Conservation (phyloP, 2,797 vertebrate species). For the Malacoctenus gilli region DNA sequence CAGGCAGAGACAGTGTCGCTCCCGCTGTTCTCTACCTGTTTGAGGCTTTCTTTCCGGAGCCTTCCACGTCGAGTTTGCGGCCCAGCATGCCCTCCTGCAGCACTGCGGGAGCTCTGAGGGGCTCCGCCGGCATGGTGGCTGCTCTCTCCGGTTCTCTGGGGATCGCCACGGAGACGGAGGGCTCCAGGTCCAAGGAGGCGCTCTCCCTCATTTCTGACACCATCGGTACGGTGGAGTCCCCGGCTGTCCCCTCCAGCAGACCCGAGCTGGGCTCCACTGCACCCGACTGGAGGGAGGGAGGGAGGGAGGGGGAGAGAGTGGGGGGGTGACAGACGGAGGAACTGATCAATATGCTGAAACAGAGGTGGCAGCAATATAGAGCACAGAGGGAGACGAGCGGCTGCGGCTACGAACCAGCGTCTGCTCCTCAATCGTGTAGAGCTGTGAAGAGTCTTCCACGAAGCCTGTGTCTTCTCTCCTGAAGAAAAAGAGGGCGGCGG, state of each 20-base stretch:
- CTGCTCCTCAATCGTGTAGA: slow-evolving; percentile 75
- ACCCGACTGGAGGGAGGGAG: slow-evolving; percentile 57
- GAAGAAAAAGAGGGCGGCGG: slow-evolving; percentile 12
- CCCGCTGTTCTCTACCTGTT: slow-evolving; percentile 82
- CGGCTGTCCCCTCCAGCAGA: slow-evolving; percentile 62
- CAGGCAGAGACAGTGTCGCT: too few species aligned
- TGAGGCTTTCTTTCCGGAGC: slow-evolving; percentile 89
- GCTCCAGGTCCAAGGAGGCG: slow-evolving; percentile 72
- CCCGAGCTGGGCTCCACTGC: slow-evolving; percentile 66
- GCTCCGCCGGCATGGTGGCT: slow-evolving; percentile 83
- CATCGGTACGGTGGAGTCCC: slow-evolving; percentile 59
- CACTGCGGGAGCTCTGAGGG: slow-evolving; percentile 58
- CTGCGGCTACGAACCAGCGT: slow-evolving; percentile 80
- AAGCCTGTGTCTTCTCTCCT: slow-evolving; percentile 85
- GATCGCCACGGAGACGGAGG: slow-evolving; percentile 53
- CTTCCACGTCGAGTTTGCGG: slow-evolving; percentile 92
- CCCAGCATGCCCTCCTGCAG: slow-evolving; percentile 89
- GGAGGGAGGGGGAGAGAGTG: background rate
- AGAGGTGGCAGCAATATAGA: slow-evolving; percentile 20
- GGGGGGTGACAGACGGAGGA: too few species aligned
- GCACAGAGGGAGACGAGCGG: too few species aligned
- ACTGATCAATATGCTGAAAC: slow-evolving; percentile 1
- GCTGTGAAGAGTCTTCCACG: slow-evolving; percentile 79
- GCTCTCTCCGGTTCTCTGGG: slow-evolving; percentile 78
- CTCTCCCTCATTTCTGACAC: slow-evolving; percentile 75